Base-by-base conservation (phyloP, 2,888 invertebrate species). In the Ichneumoninae sp. region DNA sequence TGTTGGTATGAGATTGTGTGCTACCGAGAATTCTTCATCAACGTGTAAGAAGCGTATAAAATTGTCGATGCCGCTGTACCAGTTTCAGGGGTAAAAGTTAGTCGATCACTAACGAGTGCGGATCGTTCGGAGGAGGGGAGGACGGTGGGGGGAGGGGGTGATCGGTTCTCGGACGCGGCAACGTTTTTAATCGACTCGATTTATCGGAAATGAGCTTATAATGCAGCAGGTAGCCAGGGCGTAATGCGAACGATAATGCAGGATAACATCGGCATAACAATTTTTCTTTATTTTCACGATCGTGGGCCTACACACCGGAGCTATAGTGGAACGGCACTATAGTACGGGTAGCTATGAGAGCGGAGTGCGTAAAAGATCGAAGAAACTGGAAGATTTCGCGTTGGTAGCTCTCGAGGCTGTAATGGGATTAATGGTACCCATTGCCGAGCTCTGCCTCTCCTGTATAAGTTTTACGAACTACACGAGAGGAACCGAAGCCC, bases 201-300 rank as follows among this genome's bases (percentile, higher is more conserved):
- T 91, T 91, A 90, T 91, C 89, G 90, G 90, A 90, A 91, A 91
- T 91, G 90, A 91, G 91, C 89, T 91, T 91, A 91, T 91, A 91
- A 91, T 89, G 91, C 89, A 88, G 89, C 71, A 71, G 85, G 91
- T 89, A 91, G 91, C 89, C 88, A 76, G 86, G 86, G 74, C 83
- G 89, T 88, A 91, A 91, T 90, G 86, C 89, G 86, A 81, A 88
- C 90, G 90, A 90, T 90, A 90, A 91, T 88, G 86, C 85, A 81
- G 81, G 83, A 87, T 83, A 80, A 85, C 83, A 85, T 80, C 65
- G 40, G 73, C 65, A 16, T 16, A 52, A 76, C 71, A 50, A 74
- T 74, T 85, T 80, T 83, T 71, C 44, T 80, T 78, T 79, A 79
- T 82, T 82, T 47, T 81, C 16, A 57, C 52, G 33, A 77, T 68